phyloP scores from a whole-genome alignment of 2,113 vertebrate species.

The Donacobius atricapilla region DNA sequence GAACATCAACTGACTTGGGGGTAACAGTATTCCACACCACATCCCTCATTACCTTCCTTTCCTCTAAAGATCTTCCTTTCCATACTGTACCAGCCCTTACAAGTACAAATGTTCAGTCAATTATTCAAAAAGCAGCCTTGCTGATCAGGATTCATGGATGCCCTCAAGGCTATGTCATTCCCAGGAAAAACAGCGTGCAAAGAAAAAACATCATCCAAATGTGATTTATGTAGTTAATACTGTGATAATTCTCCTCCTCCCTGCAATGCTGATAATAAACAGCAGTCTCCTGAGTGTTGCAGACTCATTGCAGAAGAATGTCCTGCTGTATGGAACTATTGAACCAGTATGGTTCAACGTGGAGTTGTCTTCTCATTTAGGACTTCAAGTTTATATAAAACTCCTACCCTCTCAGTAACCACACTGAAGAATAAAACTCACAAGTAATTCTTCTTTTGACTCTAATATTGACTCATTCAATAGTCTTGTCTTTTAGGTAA shows the following conservation, averaged over 20 bases:
- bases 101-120: conserved; percentile 21
- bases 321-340: background rate
- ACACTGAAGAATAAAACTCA: background rate
- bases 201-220: conserved; percentile 26
- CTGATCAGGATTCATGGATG: conserved; percentile 35
- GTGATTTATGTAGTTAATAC: background rate
- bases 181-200: conserved; percentile 3
- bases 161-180: conserved; percentile 1
- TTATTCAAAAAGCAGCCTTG: conserved; percentile 32
- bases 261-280: conserved; percentile 15
- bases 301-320: conserved; percentile 1
- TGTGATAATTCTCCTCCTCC: background rate
- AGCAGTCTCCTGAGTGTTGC: conserved; percentile 38
- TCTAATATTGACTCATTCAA: background rate
- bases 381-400: background rate
- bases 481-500: background rate
- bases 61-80: background rate
- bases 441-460: conserved; percentile 6
- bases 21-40: conserved; percentile 14
- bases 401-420: background rate
- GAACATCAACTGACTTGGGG: background rate
- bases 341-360: background rate
- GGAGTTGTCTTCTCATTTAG: background rate
- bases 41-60: background rate
- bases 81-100: background rate